Evolutionary conservation across 2,113 vertebrate species (phyloP).

Genomic region (Aleadryas rufinucha): DNA sequence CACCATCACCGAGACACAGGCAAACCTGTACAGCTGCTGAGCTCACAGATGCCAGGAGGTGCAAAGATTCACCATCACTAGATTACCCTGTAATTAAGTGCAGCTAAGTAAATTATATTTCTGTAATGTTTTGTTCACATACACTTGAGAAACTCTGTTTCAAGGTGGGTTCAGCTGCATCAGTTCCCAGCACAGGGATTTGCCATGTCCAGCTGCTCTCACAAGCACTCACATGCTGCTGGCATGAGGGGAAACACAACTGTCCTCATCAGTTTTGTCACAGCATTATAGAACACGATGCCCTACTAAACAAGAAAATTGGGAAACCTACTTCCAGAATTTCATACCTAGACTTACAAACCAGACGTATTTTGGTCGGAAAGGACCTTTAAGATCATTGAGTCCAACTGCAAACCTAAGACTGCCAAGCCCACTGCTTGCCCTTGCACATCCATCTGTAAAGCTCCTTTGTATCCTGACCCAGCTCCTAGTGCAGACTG

Average conservation of each 20-base stretch:
- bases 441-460: background rate
- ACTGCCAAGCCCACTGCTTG: background rate
- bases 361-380: background rate
- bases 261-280: background rate
- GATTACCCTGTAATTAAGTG: background rate
- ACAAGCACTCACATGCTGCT: background rate
- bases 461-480: background rate
- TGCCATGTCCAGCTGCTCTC: background rate
- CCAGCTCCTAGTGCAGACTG: background rate
- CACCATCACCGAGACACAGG: background rate
- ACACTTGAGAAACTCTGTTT: background rate
- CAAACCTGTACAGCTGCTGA: background rate
- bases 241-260: background rate
- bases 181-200: background rate
- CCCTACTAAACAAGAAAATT: background rate
- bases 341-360: background rate
- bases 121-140: background rate
- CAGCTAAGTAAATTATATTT: background rate
- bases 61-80: background rate
- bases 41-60: background rate
- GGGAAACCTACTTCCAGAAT: background rate
- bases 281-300: background rate
- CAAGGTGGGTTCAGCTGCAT: background rate
- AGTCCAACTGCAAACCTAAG: background rate
- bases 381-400: background rate